Percentiles rank a stretch among this genome's conserved stretches.
phyloP scores from a whole-genome alignment of 2,797 vertebrate genomes.

The Heliangelus exortis region DNA sequence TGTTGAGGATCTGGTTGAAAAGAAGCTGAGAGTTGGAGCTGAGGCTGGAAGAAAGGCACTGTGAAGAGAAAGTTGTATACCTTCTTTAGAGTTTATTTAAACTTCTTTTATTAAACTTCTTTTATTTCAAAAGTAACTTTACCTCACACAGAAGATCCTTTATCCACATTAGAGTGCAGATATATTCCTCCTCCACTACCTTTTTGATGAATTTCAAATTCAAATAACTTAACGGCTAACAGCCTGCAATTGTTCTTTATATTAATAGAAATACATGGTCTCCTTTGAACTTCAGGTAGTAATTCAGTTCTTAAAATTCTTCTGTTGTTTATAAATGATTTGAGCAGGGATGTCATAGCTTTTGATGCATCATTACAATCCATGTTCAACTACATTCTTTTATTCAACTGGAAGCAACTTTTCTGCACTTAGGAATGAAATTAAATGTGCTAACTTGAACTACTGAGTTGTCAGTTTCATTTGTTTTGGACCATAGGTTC shows the following conservation, averaged over 20 bases:
- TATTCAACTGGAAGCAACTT: constrained; percentile 26
- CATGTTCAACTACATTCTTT: not conserved
- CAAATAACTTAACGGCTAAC: constrained; percentile 63
- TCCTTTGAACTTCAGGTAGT: constrained; percentile 60
- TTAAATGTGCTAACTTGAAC: not conserved
- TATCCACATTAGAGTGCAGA: constrained; percentile 69
- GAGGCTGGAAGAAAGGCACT: not conserved
- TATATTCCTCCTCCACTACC: constrained; percentile 73
- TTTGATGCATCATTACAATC: constrained; percentile 34
- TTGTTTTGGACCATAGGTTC: not conserved
- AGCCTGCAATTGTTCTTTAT: constrained; percentile 66
- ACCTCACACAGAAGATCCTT: constrained; percentile 31
- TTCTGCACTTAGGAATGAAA: not conserved
- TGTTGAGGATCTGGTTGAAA: not conserved
- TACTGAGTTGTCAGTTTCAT: not conserved
- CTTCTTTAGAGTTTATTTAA: constrained; percentile 43
- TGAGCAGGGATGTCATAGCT: constrained; percentile 47
- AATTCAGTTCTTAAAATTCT: constrained; percentile 64
- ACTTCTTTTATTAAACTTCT: constrained; percentile 62
- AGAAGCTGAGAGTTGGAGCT: not conserved
- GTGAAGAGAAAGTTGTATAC: not conserved
- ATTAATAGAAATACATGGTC: constrained; percentile 67
- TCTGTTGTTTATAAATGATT: constrained; percentile 63
- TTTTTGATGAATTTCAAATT: constrained; percentile 72
- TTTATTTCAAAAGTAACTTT: constrained; percentile 51